phyloP scores from a whole-genome alignment of 2,797 vertebrate genomes.

The Thaleichthys pacificus region DNA sequence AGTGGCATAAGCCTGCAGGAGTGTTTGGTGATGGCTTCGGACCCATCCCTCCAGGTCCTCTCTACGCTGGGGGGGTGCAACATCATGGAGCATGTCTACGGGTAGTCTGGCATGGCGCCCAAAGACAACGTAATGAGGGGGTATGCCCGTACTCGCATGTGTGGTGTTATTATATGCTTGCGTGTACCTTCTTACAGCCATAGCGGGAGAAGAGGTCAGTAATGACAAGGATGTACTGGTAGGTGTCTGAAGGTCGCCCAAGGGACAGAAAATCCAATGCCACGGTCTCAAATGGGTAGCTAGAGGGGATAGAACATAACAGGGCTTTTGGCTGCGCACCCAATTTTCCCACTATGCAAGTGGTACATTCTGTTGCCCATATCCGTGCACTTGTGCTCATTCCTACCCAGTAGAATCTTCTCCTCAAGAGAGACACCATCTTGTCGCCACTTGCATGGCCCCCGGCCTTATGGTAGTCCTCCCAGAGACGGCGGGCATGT shows the following conservation, averaged over 20 bases:
- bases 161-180: too few relatives aligned
- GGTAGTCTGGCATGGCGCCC: slow-evolving; percentile 23
- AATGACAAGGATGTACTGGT: slow-evolving; percentile 3
- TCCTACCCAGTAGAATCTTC: slow-evolving; percentile 8
- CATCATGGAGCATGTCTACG: neutral
- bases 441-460: slow-evolving; percentile 5
- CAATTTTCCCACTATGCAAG: neutral
- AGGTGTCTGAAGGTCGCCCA: neutral
- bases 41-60: neutral
- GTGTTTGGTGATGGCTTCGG: neutral
- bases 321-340: neutral
- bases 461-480: neutral
- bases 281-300: neutral
- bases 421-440: neutral
- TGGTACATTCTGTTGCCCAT: neutral
- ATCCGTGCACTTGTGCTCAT: neutral
- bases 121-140: slow-evolving; percentile 17
- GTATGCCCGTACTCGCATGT: too few relatives aligned
- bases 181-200: neutral
- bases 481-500: neutral
- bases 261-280: slow-evolving; percentile 14
- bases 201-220: slow-evolving; percentile 9
- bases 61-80: neutral
- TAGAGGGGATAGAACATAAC: neutral
- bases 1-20: neutral